These are phyloP conservation scores for Crioceris asparagi DNA, from an alignment of 2,888 invertebrate species.

Conservation along the genomic window DNA sequence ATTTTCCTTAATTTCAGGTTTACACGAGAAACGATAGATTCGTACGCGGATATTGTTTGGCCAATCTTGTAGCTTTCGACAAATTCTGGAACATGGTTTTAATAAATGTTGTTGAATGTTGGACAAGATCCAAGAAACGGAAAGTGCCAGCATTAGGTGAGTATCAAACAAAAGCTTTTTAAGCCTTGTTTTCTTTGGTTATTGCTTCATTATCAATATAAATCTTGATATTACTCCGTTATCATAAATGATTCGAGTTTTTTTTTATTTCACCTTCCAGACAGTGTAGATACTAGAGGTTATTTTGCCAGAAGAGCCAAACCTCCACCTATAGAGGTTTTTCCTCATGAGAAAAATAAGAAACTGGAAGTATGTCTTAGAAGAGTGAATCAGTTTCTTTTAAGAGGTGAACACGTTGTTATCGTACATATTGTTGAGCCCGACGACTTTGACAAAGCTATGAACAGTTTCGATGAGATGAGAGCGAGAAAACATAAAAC, in stretches of 20 bases:
- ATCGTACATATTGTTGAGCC: conserved; percentile 14
- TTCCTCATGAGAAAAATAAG: conserved; percentile 34
- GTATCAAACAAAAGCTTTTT: conserved; percentile 13
- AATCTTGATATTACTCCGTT: too few relatives aligned
- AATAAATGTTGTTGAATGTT: conserved; percentile 71
- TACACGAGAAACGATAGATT: conserved; percentile 61
- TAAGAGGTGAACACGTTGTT: conserved; percentile 68
- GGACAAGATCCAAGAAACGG: conserved; percentile 52
- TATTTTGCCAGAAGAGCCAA: too few relatives aligned
- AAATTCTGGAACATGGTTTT: conserved; percentile 89
- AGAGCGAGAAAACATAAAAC: conserved; percentile 1
- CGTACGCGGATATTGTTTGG: conserved; percentile 68
- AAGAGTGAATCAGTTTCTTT: conserved; percentile 54
- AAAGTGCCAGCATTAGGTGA: conserved; percentile 55
- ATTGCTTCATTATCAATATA: too few relatives aligned
- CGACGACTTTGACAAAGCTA: too few relatives aligned
- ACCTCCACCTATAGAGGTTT: conserved; percentile 42
- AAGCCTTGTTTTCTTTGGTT: not conserved
- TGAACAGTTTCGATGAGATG: too few relatives aligned
- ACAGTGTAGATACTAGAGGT: too few relatives aligned
- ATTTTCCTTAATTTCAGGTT: conserved; percentile 43
- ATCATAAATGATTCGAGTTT: too few relatives aligned
- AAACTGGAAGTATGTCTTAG: conserved; percentile 58
- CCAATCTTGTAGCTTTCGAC: conserved; percentile 77
- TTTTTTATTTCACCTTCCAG: too few relatives aligned